phyloP scores from a whole-genome alignment of 2,888 invertebrate species.

The Cosmia trapezina region DNA sequence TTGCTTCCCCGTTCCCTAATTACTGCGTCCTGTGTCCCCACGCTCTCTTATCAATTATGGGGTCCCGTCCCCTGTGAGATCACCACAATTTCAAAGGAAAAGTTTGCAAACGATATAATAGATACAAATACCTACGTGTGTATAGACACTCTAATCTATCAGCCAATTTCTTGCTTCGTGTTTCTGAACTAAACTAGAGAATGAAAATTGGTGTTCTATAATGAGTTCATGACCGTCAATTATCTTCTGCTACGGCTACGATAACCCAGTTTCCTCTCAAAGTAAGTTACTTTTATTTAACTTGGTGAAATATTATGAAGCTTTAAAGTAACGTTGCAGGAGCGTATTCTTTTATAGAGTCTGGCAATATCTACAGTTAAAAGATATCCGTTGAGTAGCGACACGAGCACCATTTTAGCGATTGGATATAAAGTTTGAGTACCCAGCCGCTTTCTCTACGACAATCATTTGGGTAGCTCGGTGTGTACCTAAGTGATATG shows the following conservation, averaged over 20 bases:
- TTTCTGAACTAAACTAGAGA: constrained; percentile 9
- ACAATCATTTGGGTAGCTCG: constrained; percentile 46
- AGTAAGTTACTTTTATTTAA: background rate
- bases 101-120: constrained; percentile 56
- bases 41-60: constrained; percentile 79
- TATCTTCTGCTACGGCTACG: background rate
- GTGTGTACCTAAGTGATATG: no score
- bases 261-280: background rate
- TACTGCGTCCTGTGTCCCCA: constrained; percentile 76
- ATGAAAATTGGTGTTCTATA: constrained; percentile 18
- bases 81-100: constrained; percentile 68
- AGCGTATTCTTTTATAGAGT: constrained; percentile 42
- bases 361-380: constrained; percentile 35
- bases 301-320: constrained; percentile 16
- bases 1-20: constrained; percentile 80
- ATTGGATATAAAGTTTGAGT: constrained; percentile 68
- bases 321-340: constrained; percentile 20
- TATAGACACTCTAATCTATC: constrained; percentile 34
- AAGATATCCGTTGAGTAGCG: constrained; percentile 56
- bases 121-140: constrained; percentile 1
- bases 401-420: constrained; percentile 57
- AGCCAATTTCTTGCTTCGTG: constrained; percentile 27
- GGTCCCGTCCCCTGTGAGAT: constrained; percentile 65
- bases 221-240: background rate
- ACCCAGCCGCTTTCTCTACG: constrained; percentile 58